Base-by-base conservation (phyloP, 2,888 invertebrate genomes). In the Hipparchia sbordonii region DNA sequence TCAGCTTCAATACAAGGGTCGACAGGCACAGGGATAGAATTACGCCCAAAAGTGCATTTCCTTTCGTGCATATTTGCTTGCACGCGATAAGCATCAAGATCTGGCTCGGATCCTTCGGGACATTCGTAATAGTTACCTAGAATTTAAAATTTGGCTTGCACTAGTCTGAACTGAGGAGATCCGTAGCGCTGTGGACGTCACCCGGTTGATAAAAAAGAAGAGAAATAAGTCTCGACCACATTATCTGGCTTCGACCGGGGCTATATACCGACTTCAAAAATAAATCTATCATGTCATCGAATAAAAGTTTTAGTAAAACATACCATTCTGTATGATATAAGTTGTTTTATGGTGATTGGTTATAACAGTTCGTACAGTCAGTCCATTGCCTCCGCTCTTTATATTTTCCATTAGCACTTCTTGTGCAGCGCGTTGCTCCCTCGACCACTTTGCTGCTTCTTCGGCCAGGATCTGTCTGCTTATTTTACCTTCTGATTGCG, bases 1-100 rank as follows among this genome's bases (percentile, higher is more conserved):
- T 93, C 93, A n/a, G 92, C 92, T 81, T 93, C 93, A 52, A 93
- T 91, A 70, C 93, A 93, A 0, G 93, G 90, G 73, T 93, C 93
- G 1, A 91, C 81, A 0, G 85, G 71, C 5, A 93, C 82, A n/a
- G 81, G 85, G 23, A 83, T 82, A 0, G 92, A 88, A 57, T 80
- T 77, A 72, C 85, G 88, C 0, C 87, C 88, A 61, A 77, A 89
- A 0, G 93, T 93, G 74, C 93, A 93, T 80, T 88, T 91, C 39
- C 91, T 83, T 75, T 93, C 92, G 66, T 93, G 93, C 89, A 93
- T 88, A 71, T 92, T 92, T 2, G 90, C 90, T 79, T 92, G 91
- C 1, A 89, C 81, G 68, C 92, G 82, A 70, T 92, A 93, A 0
- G 89, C 89, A 51, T 91, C 90, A 2, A 90, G 76, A 79, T 93